These are phyloP conservation scores for Aporrectodea caliginosa DNA, from an alignment of 1,140 invertebrate species.

Conservation along the genomic window DNA sequence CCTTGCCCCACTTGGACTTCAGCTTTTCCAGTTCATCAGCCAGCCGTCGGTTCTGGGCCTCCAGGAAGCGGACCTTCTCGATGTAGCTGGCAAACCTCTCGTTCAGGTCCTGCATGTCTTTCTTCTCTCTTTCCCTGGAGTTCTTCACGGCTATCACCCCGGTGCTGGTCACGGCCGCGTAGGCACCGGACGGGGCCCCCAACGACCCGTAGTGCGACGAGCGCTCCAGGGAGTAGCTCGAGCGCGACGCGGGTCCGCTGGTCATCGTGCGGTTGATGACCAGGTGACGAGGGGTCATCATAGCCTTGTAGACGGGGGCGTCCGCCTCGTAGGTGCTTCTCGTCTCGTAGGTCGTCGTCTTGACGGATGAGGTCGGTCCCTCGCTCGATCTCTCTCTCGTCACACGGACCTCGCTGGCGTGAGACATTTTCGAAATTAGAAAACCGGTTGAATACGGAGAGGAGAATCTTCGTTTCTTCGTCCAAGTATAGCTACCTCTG, in stretches of 20 bases:
- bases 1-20: constrained; percentile 33
- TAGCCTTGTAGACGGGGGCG: neutral
- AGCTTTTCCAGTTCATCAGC: constrained; percentile 33
- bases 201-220: neutral
- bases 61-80: constrained; percentile 35
- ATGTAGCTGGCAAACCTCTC: constrained; percentile 35
- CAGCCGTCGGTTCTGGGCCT: constrained; percentile 33
- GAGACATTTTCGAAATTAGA: no score
- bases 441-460: no score
- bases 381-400: neutral
- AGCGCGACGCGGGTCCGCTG: neutral
- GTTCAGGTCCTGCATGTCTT: constrained; percentile 36
- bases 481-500: no score
- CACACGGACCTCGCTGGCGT: neutral
- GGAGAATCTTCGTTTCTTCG: no score
- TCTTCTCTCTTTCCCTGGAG: constrained; percentile 50
- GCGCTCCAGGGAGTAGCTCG: neutral
- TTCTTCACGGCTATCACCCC: constrained; percentile 54
- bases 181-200: constrained; percentile 3
- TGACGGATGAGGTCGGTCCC: neutral
- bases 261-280: constrained; percentile 5
- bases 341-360: neutral
- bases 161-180: constrained; percentile 33
- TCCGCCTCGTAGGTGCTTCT: neutral
- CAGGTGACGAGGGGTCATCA: neutral